Percentiles rank a stretch among this genome's conserved stretches.
These are phyloP conservation scores for Calephelis perditalis DNA, from an alignment of 2,888 invertebrate species.

Conservation along the genomic window DNA sequence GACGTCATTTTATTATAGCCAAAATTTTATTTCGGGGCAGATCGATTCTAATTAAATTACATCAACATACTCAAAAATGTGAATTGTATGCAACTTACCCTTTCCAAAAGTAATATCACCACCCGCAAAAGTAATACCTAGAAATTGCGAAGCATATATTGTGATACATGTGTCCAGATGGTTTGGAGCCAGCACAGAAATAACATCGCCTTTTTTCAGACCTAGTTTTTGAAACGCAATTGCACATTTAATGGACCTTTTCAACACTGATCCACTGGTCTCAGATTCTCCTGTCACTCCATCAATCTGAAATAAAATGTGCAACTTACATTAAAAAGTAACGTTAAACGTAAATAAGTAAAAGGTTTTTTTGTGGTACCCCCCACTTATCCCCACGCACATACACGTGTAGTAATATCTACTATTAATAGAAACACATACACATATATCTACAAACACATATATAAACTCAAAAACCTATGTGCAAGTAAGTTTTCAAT, in stretches of 20 bases:
- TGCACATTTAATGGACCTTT: constrained; percentile 59
- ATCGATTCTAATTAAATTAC: no score
- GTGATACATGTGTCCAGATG: background rate
- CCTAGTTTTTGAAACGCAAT: constrained; percentile 52
- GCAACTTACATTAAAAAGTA: constrained; percentile 42
- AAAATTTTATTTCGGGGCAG: no score
- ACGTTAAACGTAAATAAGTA: no score
- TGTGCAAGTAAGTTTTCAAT: no score
- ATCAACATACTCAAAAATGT: no score
- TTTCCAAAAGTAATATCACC: constrained; percentile 1
- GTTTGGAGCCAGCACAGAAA: background rate
- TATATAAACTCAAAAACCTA: no score
- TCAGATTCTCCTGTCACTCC: constrained; percentile 58
- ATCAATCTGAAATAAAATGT: constrained; percentile 39
- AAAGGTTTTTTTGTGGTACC: no score
- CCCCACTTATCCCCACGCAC: no score
- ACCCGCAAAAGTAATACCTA: background rate
- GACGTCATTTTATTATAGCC: no score
- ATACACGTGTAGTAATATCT: no score
- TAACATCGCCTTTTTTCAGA: constrained; percentile 35
- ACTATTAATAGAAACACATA: no score
- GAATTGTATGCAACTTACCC: background rate
- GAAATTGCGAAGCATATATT: background rate
- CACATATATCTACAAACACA: no score
- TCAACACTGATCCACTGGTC: constrained; percentile 51